Conservation (phyloP, 2,113 vertebrate species). For the Capra hircus region DNA sequence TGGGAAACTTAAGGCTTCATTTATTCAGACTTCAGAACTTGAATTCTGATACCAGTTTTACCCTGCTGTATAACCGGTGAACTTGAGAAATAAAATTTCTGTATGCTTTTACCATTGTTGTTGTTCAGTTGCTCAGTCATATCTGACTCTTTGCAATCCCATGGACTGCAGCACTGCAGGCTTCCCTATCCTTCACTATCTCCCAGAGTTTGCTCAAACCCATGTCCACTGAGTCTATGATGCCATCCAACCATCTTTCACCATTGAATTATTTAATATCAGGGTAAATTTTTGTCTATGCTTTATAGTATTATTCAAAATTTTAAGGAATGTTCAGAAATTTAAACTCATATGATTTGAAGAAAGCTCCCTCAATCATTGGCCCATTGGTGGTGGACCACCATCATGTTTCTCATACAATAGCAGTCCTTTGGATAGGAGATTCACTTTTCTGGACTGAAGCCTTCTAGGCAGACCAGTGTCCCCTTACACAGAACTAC, state of each 20-base stretch:
- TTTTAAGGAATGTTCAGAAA: neutral
- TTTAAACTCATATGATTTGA: neutral
- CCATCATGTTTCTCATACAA: neutral
- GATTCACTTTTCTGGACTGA: neutral
- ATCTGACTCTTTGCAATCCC: neutral
- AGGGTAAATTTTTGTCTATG: neutral
- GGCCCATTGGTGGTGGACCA: neutral
- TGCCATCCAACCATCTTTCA: neutral
- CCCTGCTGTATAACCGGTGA: neutral
- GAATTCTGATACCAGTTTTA: neutral
- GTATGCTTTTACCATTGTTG: neutral
- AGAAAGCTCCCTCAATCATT: neutral
- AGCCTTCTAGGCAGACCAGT: neutral
- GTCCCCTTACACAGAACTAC: neutral
- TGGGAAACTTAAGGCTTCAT: neutral
- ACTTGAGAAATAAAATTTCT: neutral
- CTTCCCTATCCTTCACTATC: neutral
- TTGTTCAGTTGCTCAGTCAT: neutral
- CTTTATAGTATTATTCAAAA: neutral
- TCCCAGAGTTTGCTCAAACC: neutral
- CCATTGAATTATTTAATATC: neutral
- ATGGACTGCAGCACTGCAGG: neutral
- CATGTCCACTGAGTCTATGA: neutral
- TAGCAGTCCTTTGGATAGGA: neutral
- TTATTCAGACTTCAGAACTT: neutral